These are phyloP conservation scores for Tyto alba DNA, from an alignment of 2,113 vertebrate genomes.

Conservation along the genomic window DNA sequence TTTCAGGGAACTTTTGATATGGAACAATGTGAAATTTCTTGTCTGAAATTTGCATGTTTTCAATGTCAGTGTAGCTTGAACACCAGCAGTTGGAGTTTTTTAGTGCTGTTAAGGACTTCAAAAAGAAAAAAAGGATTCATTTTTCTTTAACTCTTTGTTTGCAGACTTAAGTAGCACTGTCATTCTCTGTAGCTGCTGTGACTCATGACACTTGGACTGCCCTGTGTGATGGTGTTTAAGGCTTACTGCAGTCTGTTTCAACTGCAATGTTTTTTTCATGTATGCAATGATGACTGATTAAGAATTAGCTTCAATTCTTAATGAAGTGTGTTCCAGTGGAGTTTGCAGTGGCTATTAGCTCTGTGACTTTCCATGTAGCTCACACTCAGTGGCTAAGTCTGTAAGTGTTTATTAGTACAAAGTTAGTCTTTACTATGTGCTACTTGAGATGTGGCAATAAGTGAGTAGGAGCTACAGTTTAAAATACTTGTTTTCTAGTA, in stretches of 20 bases:
- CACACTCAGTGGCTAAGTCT: background rate
- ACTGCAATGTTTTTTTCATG: background rate
- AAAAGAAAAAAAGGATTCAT: background rate
- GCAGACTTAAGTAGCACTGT: background rate
- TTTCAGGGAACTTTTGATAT: background rate
- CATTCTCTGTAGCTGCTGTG: background rate
- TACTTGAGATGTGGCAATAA: background rate
- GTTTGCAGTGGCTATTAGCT: background rate
- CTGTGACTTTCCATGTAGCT: background rate
- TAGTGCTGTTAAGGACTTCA: background rate
- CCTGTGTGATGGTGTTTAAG: background rate
- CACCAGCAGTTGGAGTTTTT: background rate
- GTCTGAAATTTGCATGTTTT: background rate
- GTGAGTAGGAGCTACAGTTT: background rate
- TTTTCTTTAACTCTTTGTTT: background rate
- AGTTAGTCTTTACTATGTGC: background rate
- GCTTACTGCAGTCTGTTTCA: background rate
- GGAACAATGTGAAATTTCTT: background rate
- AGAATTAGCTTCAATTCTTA: background rate
- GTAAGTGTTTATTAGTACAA: background rate
- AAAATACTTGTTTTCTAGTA: background rate
- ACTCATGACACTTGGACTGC: background rate
- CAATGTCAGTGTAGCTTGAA: background rate
- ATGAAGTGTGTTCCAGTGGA: rapidly evolving
- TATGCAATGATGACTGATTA: background rate